Evolutionary conservation across 2,797 vertebrate species (phyloP), one percentile per base, ranked within the genome.

Genomic region (Podargus strigoides): DNA sequence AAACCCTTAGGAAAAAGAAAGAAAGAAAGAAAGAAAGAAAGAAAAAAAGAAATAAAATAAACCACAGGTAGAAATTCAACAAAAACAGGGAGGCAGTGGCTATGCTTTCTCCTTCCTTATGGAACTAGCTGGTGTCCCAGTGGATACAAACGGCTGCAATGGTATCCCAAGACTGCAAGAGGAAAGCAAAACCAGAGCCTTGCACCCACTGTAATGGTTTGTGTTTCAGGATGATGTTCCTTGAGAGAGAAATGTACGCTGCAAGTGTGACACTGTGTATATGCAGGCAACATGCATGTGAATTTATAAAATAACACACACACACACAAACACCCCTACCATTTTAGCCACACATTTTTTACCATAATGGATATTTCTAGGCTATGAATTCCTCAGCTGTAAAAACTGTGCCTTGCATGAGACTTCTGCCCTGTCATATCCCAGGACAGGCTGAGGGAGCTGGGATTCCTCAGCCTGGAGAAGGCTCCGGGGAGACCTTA

Each of bases 221-320:
- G 28, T 70, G 26, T 22, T 64, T 73, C 49, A 74, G 70, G 74
- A 34, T 46, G 56, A 69, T 85, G 30, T 80, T 94, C 88, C 75
- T 64, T 32, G 75, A 68, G 66, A 58, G 49, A 53, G 81, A 28
- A 78, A 37, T n/a, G 7, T 3, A 8, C 9, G 2, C 47, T 39
- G 69, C 30, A 37, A 27, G 32, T 4, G 17, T n/a, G 58, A 30
- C 2, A 3, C 32, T 62, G 9, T n/a, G 32, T 28, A 14, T 16
- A n/a, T 0, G 2, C 56, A 86, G 69, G 67, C 69, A 68, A 28
- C 14, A 24, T 20, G 26, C 1, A 4, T 36, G 24, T 36, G 47
- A 55, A 75, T 84, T 68, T 79, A 47, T 30, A 41, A 30, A 7
- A 5, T 5, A 67, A 14, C 32, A 30, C 19, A 9, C 24, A 16